A percentile compares a stretch with the other conserved stretches of the same genome.
These are phyloP conservation scores for Brachyistius frenatus DNA, from an alignment of 2,113 vertebrate genomes.

Conservation along the genomic window DNA sequence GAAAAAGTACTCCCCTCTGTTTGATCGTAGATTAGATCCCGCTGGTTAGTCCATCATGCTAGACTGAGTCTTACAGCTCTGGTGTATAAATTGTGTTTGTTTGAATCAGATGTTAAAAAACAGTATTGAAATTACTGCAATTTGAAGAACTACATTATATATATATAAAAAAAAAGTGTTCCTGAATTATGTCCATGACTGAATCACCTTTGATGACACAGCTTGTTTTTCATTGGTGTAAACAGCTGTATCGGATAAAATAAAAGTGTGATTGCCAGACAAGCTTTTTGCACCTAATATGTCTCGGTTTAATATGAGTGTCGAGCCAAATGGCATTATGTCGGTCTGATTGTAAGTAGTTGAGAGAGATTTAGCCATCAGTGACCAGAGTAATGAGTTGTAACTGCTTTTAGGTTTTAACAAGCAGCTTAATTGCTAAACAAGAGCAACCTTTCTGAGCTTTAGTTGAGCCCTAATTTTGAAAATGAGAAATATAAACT, in stretches of 20 bases:
- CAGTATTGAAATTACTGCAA: background rate
- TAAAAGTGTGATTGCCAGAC: too few relatives aligned
- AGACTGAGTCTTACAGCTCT: background rate
- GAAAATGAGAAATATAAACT: background rate
- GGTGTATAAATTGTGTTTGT: conserved; percentile 10
- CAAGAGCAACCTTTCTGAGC: background rate
- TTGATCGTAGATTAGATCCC: conserved; percentile 53
- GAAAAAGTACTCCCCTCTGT: background rate
- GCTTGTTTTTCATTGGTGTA: background rate
- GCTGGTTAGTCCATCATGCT: conserved; percentile 6
- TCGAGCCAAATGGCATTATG: background rate
- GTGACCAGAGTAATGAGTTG: background rate
- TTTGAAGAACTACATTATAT: background rate
- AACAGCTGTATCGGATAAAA: background rate
- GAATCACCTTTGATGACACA: background rate
- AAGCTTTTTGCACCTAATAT: background rate
- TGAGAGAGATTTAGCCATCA: background rate
- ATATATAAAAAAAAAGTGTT: too few relatives aligned
- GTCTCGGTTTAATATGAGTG: background rate
- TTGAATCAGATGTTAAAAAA: background rate
- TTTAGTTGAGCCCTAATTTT: background rate
- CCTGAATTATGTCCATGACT: background rate
- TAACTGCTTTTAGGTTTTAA: conserved; percentile 8
- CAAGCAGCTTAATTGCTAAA: background rate
- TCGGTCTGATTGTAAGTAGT: conserved; percentile 3